Conservation (phyloP, 2,888 invertebrate genomes). For the Epinotia nisella region DNA sequence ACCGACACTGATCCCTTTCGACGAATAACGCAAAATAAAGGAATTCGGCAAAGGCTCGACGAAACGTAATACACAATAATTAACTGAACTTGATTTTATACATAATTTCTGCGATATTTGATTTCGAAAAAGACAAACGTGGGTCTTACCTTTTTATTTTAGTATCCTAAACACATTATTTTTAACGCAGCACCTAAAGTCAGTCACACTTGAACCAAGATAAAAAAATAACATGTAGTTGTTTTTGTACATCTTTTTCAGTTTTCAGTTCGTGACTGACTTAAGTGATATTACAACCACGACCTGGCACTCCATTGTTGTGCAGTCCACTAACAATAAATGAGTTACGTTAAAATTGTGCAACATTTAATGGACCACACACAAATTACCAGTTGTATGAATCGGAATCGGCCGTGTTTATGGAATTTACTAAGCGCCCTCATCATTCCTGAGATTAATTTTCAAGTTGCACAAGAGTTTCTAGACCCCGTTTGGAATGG, state of each 20-base stretch:
- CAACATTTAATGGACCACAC: too few relatives aligned
- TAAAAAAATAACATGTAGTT: neutral
- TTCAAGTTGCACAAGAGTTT: too few relatives aligned
- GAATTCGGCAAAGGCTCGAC: neutral
- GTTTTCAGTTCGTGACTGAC: neutral
- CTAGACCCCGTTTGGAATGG: too few relatives aligned
- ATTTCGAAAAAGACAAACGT: neutral
- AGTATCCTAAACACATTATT: neutral
- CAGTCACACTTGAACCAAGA: neutral
- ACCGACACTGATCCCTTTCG: neutral
- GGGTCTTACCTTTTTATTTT: neutral
- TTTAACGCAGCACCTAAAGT: neutral
- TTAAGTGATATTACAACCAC: neutral
- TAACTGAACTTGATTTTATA: neutral
- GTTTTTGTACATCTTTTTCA: neutral
- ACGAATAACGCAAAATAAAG: neutral
- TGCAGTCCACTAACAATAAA: neutral
- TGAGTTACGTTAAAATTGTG: neutral
- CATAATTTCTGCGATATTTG: neutral
- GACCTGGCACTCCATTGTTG: neutral
- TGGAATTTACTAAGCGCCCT: too few relatives aligned
- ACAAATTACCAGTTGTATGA: too few relatives aligned
- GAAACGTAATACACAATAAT: neutral
- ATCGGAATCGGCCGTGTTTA: too few relatives aligned
- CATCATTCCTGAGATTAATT: too few relatives aligned